Evolutionary conservation across 2,113 vertebrate genomes (phyloP), one percentile per base, ranked within the genome.

Genomic region (Hyaena hyaena): DNA sequence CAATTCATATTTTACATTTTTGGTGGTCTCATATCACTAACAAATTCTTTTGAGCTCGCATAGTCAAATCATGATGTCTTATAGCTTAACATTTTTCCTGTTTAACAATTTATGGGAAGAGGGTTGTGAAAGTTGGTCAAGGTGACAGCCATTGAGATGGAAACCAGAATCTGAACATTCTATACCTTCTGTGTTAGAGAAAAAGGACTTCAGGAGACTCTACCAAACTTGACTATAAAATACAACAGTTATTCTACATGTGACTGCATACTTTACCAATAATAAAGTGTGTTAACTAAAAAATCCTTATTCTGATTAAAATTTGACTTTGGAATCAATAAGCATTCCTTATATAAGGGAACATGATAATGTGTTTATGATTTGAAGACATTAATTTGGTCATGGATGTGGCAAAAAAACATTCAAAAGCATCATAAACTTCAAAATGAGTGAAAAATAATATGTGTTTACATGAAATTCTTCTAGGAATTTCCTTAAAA

Each of bases 401-500:
- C 31, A 79, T 58, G 19, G 82, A 31, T 55, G 7, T 68, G 19
- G 31, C 58, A 50, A 86, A 93, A 89, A 90, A 55, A 50, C 35
- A 66, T 39, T 17, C 10, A 83, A 91, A 97, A 74, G 14, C 6
- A 88, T 48, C 45, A 14, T 90, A 69, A 96, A 85, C 2, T 93
- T 97, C 23, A 66, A 69, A 80, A 43, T 73, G 2, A n/a, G 10
- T 73, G 45, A 91, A 35, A 6, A 6, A n/a, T 82, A 83, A 43
- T 12, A 31, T 79, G 28, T 92, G 11, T 65, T 88, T 80, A n/a
- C 7, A 55, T 88, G 24, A 94, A 93, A 6, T 69, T 90, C 43
- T 76, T 79, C 43, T 24, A 93, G 58, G 2, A 76, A 28, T 84
- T 88, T 90, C 10, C 48, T 93, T 87, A 73, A 74, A 98, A 12